phyloP scores from a whole-genome alignment of 35 echinoderm and acorn worm genomes.

The Hemicentrotus pulcherrimus region DNA sequence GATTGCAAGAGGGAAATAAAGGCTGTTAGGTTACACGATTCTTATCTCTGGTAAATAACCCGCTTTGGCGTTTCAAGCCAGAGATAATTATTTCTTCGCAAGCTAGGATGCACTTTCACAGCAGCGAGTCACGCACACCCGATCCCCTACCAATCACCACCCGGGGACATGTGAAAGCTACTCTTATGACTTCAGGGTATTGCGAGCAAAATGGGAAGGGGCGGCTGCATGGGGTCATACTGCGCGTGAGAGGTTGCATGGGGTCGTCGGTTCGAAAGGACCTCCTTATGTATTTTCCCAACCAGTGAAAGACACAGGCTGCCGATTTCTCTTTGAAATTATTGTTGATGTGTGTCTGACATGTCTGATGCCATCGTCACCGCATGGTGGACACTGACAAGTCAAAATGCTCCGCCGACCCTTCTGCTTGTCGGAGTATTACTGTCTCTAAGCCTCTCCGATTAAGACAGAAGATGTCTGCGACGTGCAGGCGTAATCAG shows the following conservation, averaged over 20 bases:
- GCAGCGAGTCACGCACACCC: background rate
- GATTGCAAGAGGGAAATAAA: background rate
- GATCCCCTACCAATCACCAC: background rate
- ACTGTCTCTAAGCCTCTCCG: background rate
- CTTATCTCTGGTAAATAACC: background rate
- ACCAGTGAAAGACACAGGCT: background rate
- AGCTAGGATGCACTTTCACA: background rate
- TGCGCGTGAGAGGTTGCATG: background rate
- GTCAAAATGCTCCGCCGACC: background rate
- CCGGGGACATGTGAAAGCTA: background rate
- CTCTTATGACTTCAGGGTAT: background rate
- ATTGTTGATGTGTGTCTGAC: background rate
- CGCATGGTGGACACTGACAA: background rate
- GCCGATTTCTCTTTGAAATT: background rate
- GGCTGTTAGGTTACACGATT: slow-evolving; percentile 1
- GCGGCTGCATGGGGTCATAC: background rate
- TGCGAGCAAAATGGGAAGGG: no score
- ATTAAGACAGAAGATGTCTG: background rate
- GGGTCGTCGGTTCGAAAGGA: background rate
- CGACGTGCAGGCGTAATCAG: background rate
- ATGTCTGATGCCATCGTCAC: background rate
- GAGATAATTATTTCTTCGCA: background rate
- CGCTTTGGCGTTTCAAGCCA: background rate
- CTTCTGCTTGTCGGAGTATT: background rate
- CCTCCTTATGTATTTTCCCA: background rate